phyloP scores from a whole-genome alignment of 2,888 invertebrate species.

The Scaeva pyrastri region DNA sequence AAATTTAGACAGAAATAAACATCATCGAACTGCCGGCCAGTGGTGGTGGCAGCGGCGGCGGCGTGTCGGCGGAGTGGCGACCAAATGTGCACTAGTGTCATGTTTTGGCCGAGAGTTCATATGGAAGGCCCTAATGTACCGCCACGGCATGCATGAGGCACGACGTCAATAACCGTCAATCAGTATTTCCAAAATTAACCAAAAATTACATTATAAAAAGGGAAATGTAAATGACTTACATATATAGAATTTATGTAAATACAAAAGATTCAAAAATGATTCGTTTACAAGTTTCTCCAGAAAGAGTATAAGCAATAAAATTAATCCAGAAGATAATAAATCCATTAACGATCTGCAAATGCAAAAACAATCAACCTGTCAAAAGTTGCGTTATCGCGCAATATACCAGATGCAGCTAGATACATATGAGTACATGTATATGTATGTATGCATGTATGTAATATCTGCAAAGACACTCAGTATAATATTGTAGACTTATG shows the following conservation, averaged over 20 bases:
- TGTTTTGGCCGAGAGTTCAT: background rate
- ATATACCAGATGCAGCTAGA: conserved; percentile 26
- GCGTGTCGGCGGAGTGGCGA: too few relatives aligned
- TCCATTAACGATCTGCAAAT: conserved; percentile 31
- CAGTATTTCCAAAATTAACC: conserved; percentile 4
- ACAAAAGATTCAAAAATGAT: background rate
- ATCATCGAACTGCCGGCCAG: background rate
- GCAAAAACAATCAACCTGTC: conserved; percentile 48
- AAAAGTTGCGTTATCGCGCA: conserved; percentile 31
- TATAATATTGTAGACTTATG: background rate
- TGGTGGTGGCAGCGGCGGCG: background rate
- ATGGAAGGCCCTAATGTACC: conserved; percentile 28
- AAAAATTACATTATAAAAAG: background rate
- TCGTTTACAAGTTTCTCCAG: background rate
- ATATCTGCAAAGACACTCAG: too few relatives aligned
- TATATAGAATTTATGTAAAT: background rate
- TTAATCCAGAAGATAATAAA: conserved; percentile 32
- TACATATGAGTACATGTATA: too few relatives aligned
- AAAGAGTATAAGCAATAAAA: background rate
- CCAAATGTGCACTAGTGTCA: conserved; percentile 25
- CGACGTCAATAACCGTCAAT: conserved; percentile 42
- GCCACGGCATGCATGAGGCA: conserved; percentile 1
- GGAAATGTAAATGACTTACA: background rate
- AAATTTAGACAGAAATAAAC: conserved; percentile 67
- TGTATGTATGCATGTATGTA: too few relatives aligned